Evolutionary conservation across 2,113 vertebrate genomes (phyloP).

Genomic region (Struthidea cinerea): DNA sequence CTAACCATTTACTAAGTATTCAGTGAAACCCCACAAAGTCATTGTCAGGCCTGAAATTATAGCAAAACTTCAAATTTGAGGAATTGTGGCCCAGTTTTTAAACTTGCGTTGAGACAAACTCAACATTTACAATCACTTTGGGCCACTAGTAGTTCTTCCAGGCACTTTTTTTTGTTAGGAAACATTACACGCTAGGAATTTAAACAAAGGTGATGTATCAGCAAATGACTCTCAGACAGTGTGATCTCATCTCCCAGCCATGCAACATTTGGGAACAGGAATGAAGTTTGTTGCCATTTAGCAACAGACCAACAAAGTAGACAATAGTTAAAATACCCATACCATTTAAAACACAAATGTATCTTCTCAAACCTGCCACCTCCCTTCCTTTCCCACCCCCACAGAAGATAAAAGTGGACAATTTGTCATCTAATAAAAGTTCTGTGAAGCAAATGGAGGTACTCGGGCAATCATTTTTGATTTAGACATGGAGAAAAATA

Average conservation of each 20-base stretch:
- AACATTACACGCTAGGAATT: slow-evolving; percentile 28
- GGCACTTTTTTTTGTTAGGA: not conserved
- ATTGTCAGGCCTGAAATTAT: not conserved
- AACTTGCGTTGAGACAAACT: not conserved
- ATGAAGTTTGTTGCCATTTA: not conserved
- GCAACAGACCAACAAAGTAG: not conserved
- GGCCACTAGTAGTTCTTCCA: not conserved
- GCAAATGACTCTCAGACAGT: not conserved
- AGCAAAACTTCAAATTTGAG: not conserved
- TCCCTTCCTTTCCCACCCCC: not conserved
- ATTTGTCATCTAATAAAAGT: not conserved
- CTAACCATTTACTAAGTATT: not conserved
- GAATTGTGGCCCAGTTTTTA: not conserved
- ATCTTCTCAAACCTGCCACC: not conserved
- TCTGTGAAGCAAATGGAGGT: not conserved
- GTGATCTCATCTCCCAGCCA: slow-evolving; percentile 23
- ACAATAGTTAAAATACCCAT: not conserved
- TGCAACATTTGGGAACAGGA: not conserved
- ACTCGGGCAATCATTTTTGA: not conserved
- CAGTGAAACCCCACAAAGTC: not conserved
- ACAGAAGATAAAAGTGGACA: not conserved
- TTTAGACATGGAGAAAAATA: not conserved
- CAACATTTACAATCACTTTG: not conserved
- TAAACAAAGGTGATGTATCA: slow-evolving; percentile 40
- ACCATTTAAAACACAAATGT: not conserved